A percentile compares a stretch with the other conserved stretches of the same genome.
Evolutionary conservation across 2,113 vertebrate genomes (phyloP).

Genomic region (Pedetes capensis): DNA sequence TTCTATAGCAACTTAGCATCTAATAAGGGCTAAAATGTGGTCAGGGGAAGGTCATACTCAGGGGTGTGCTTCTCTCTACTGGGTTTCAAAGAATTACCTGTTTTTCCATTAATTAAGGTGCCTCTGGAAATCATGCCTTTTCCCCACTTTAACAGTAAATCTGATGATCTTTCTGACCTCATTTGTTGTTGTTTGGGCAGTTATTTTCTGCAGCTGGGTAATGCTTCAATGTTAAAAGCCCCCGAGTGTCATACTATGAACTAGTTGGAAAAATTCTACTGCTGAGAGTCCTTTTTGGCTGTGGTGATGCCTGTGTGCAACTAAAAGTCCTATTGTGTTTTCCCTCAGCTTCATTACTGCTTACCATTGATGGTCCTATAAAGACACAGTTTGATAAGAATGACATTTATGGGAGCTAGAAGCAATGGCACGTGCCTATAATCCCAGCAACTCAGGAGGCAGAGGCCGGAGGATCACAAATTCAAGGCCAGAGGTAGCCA

Average conservation of each 20-base stretch:
- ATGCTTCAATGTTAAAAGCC: conserved; percentile 38
- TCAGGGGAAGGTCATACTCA: not conserved
- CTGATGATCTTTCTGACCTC: conserved; percentile 49
- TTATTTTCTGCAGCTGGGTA: conserved; percentile 33
- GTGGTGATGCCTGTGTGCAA: not conserved
- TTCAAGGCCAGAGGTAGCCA: no score
- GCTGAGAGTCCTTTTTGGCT: not conserved
- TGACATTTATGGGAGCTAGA: not conserved
- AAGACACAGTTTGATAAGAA: not conserved
- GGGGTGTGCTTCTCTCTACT: not conserved
- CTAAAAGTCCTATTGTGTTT: not conserved
- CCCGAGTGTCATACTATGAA: not conserved
- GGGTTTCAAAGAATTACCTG: not conserved
- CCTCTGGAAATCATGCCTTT: conserved; percentile 24
- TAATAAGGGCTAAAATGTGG: not conserved
- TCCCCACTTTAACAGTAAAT: conserved; percentile 33
- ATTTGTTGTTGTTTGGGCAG: not conserved
- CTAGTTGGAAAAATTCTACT: conserved; percentile 1
- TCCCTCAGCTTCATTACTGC: not conserved
- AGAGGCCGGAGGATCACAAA: no score
- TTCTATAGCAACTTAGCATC: not conserved
- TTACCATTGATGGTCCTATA: not conserved
- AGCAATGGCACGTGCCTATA: no score
- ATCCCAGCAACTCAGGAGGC: no score
- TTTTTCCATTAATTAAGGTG: conserved; percentile 8